Evolutionary conservation across 2,797 vertebrate species (phyloP), one percentile per base, ranked within the genome.

Genomic region (Lepilemur ruficaudatus): DNA sequence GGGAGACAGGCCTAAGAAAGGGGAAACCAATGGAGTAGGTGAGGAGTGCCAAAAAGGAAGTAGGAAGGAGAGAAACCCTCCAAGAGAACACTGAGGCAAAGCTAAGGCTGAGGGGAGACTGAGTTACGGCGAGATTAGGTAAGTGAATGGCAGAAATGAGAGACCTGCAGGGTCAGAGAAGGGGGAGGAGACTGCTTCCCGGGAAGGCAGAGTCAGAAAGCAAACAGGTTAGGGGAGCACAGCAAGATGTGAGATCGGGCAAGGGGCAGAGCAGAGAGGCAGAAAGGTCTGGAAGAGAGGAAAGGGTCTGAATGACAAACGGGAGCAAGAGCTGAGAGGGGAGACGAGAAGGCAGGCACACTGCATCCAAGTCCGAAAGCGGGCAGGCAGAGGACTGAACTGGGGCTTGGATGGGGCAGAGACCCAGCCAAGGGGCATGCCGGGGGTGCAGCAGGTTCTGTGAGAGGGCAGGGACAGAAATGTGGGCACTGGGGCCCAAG

Each of bases 251-350:
- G 59, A 94, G 90, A 35, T 4, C 46, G 15, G 57, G 81, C 57
- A 69, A 92, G 35, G 75, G 83, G 30, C 86, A 96, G n/a, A 79
- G 48, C 41, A 2, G 41, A 28, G 35, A 70, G 25, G 69, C 63
- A 83, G 61, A 85, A 93, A 76, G 38, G 88, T 80, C 81, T 93
- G 76, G 63, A 93, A 94, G 55, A 50, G 46, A 48, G 50, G 52
- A 67, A 80, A 63, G 30, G 55, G 18, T 94, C 59, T 92, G 35
- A 93, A 92, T 11, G 89, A 67, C 89, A 94, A 80, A 81, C 1
- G 11, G 72, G 15, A 81, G 20, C 52, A 61, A 86, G 22, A 80
- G 13, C 76, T 61, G 76, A 65, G 57, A 59, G 23, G 32, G 32
- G 7, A 65, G 15, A 17, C 79, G 75, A 65, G 15, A 17, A 79